These are phyloP conservation scores for Bradypodion ventrale DNA, from an alignment of 2,797 vertebrate genomes.

Conservation along the genomic window DNA sequence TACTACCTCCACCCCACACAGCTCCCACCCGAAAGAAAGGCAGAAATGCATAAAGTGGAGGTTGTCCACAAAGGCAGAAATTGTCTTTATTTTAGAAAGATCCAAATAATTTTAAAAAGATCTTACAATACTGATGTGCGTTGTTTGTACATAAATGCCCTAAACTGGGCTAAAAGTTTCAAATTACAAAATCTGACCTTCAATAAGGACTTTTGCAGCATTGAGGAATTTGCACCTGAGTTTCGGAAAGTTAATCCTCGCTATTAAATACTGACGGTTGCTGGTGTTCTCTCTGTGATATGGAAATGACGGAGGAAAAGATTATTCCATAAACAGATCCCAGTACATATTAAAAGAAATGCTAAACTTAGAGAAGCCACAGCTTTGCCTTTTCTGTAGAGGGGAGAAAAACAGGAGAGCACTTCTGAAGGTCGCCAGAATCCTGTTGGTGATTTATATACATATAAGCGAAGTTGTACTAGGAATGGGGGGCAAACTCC, in stretches of 20 bases:
- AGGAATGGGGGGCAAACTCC: no score
- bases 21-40: neutral
- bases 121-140: constrained; percentile 27
- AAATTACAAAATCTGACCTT: constrained; percentile 32
- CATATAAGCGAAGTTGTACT: no score
- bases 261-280: constrained; percentile 42
- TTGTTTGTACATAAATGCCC: constrained; percentile 39
- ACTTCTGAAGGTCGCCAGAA: no score
- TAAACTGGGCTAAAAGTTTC: neutral
- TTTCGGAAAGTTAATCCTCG: constrained; percentile 5
- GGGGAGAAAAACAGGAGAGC: neutral
- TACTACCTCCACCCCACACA: neutral
- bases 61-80: neutral
- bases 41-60: neutral
- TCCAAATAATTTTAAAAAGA: constrained; percentile 63
- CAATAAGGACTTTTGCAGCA: constrained; percentile 20
- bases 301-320: neutral
- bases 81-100: constrained; percentile 66
- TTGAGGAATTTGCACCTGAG: fast-evolving
- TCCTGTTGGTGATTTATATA: no score
- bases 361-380: neutral
- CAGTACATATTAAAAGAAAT: neutral
- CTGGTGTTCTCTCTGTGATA: constrained; percentile 62
- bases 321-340: neutral
- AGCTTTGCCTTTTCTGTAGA: neutral